Percentiles rank a stretch among this genome's conserved stretches.
Evolutionary conservation across 2,888 invertebrate species (phyloP).

Genomic region (Tuta absoluta): DNA sequence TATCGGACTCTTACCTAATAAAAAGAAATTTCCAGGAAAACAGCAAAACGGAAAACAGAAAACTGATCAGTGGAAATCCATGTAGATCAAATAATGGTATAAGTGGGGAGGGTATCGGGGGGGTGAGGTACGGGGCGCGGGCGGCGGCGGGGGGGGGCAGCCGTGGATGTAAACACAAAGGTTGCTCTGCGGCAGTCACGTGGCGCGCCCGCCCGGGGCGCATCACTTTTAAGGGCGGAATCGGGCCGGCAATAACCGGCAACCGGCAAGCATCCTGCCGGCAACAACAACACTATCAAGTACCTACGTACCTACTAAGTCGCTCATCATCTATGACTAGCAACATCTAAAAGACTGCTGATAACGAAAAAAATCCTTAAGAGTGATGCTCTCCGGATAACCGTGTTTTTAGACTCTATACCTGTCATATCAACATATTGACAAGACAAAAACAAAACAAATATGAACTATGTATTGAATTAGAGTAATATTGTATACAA

Average conservation of each 20-base stretch:
- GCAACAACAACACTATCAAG: not conserved
- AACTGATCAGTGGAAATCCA: conserved; percentile 31
- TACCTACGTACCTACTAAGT: not conserved
- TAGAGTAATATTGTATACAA: conserved; percentile 67
- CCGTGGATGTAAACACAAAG: conserved; percentile 76
- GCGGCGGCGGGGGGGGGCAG: conserved; percentile 43
- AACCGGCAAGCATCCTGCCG: not conserved
- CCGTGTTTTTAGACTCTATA: conserved; percentile 35
- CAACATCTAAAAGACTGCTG: not conserved
- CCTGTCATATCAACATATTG: conserved; percentile 49
- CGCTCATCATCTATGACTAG: not conserved
- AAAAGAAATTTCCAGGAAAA: not conserved
- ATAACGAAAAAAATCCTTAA: conserved; percentile 46
- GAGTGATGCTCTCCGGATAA: conserved; percentile 71
- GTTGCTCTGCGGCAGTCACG: conserved; percentile 75
- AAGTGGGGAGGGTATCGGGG: conserved; percentile 29
- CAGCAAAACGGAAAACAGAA: conserved; percentile 16
- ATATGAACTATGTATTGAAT: conserved; percentile 59
- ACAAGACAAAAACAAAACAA: conserved; percentile 21
- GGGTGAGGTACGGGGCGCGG: conserved; percentile 42
- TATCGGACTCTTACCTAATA: not conserved
- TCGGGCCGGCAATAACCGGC: conserved; percentile 30
- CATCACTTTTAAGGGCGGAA: conserved; percentile 74
- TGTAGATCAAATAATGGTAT: conserved; percentile 46
- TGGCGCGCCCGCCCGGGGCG: conserved; percentile 78